Percentiles rank a stretch among this genome's conserved stretches.
phyloP scores from a whole-genome alignment of 2,113 vertebrate genomes.

The Petaurus breviceps region DNA sequence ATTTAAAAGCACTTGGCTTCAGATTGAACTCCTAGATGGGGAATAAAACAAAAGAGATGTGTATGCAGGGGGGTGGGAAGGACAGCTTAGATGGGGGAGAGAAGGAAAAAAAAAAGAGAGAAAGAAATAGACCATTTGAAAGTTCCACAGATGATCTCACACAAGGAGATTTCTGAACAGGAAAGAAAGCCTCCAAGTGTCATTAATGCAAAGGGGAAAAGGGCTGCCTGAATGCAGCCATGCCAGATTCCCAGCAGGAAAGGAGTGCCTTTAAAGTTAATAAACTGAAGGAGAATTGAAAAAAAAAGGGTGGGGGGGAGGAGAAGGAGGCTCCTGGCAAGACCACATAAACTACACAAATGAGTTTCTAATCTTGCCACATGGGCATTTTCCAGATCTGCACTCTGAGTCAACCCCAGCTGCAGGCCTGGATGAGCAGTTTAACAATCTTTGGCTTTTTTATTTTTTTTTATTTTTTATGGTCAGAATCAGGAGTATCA shows the following conservation, averaged over 20 bases:
- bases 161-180: constrained; percentile 69
- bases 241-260: constrained; percentile 82
- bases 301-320: constrained; percentile 62
- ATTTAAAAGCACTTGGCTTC: constrained; percentile 85
- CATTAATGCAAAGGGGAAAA: constrained; percentile 69
- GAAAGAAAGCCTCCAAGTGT: constrained; percentile 77
- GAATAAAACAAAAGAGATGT: constrained; percentile 77
- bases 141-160: constrained; percentile 87
- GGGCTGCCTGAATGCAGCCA: constrained; percentile 66
- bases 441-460: constrained; percentile 81
- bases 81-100: neutral
- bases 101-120: constrained; percentile 52
- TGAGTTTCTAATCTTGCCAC: constrained; percentile 84
- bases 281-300: constrained; percentile 87
- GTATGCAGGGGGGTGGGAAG: neutral
- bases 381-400: constrained; percentile 80
- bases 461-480: constrained; percentile 68
- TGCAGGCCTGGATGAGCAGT: constrained; percentile 87
- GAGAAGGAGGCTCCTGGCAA: constrained; percentile 84
- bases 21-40: constrained; percentile 80
- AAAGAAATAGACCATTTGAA: constrained; percentile 69
- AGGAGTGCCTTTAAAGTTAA: constrained; percentile 87
- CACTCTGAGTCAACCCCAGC: constrained; percentile 85
- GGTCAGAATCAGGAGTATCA: constrained; percentile 83
- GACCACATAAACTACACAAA: constrained; percentile 82